Percentiles rank a stretch among this genome's conserved stretches.
phyloP scores from a whole-genome alignment of 2,888 invertebrate species.

The Matsumyia berberina region DNA sequence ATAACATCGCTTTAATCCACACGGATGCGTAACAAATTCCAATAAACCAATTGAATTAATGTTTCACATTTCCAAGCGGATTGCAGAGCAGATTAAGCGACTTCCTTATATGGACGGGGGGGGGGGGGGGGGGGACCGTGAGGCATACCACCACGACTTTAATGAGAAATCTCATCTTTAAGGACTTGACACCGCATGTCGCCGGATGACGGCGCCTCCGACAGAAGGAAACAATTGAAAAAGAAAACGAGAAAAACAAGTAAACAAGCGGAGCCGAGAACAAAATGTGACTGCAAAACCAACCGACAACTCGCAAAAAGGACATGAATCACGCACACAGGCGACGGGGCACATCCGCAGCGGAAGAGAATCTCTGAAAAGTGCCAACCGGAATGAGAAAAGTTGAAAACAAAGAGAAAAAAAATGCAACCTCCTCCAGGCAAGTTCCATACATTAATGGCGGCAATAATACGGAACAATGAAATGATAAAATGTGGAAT shows the following conservation, averaged over 20 bases:
- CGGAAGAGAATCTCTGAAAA: constrained; percentile 22
- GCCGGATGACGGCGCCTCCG: neutral
- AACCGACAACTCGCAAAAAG: constrained; percentile 41
- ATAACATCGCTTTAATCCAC: neutral
- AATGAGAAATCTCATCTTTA: constrained; percentile 58
- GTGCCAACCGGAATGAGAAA: constrained; percentile 28
- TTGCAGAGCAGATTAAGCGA: constrained; percentile 31
- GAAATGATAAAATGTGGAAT: constrained; percentile 27
- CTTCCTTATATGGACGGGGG: neutral
- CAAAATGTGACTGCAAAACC: constrained; percentile 41
- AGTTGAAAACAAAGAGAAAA: constrained; percentile 28
- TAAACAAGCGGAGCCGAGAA: constrained; percentile 1
- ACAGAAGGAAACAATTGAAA: constrained; percentile 16
- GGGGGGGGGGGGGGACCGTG: too few relatives aligned
- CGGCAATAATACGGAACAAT: constrained; percentile 49
- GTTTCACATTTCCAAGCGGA: constrained; percentile 21
- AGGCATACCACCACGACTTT: neutral
- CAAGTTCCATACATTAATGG: constrained; percentile 38
- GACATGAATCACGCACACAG: constrained; percentile 51
- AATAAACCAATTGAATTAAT: constrained; percentile 28
- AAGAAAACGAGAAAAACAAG: constrained; percentile 3
- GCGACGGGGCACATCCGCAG: constrained; percentile 25
- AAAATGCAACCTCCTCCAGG: constrained; percentile 10
- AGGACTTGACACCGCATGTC: constrained; percentile 54
- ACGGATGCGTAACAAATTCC: constrained; percentile 21